phyloP scores from a whole-genome alignment of 2,797 vertebrate genomes.

The Epinephelus malabaricus region DNA sequence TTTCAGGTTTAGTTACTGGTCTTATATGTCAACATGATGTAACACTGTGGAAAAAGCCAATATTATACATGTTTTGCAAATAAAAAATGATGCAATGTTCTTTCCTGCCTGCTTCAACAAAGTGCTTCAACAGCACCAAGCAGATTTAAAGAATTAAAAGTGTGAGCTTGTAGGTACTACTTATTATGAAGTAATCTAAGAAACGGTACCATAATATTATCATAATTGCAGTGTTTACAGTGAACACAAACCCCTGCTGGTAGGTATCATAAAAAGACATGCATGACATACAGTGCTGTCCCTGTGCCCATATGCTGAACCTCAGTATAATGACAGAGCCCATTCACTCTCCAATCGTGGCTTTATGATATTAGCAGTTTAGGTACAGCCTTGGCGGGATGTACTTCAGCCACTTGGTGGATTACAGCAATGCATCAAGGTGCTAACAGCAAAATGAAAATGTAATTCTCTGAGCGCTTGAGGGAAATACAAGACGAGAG shows the following conservation, averaged over 20 bases:
- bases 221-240: constrained; percentile 4
- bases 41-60: constrained; percentile 7
- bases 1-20: constrained; percentile 16
- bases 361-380: constrained; percentile 62
- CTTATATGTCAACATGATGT: constrained; percentile 12
- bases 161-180: background rate
- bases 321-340: constrained; percentile 39
- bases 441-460: constrained; percentile 75
- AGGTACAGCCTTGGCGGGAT: constrained; percentile 53
- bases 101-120: background rate
- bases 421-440: constrained; percentile 74
- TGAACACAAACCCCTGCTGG: constrained; percentile 4
- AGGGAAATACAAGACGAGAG: constrained; percentile 64
- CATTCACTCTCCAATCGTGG: constrained; percentile 54
- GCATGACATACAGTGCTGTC: constrained; percentile 15
- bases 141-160: background rate
- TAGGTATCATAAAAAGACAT: constrained; percentile 4
- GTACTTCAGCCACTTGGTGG: constrained; percentile 59
- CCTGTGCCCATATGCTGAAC: constrained; percentile 28
- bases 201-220: background rate
- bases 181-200: background rate
- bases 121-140: background rate
- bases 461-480: constrained; percentile 68
- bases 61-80: constrained; percentile 13
- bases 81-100: constrained; percentile 20